A percentile compares a stretch with the other conserved stretches of the same genome.
Evolutionary conservation across 2,113 vertebrate species (phyloP).

Genomic region (Aegypius monachus): DNA sequence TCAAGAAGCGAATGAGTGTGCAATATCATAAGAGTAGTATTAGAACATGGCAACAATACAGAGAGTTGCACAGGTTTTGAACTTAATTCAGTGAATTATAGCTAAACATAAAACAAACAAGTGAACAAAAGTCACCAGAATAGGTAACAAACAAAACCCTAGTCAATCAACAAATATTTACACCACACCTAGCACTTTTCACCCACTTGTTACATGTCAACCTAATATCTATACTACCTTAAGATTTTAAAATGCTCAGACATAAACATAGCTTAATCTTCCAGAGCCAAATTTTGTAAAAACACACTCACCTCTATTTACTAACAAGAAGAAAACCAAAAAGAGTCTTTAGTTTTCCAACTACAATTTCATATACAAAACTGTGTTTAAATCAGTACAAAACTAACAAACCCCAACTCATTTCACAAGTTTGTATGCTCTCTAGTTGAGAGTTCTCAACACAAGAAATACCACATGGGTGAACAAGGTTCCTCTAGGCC

Average conservation of each 20-base stretch:
- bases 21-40: fast-evolving
- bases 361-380: fast-evolving
- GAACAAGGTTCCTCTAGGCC: fast-evolving
- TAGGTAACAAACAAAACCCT: fast-evolving
- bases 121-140: neutral
- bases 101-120: fast-evolving
- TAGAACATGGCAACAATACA: fast-evolving
- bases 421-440: fast-evolving
- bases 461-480: fast-evolving
- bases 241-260: neutral
- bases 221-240: fast-evolving
- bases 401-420: fast-evolving
- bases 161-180: neutral
- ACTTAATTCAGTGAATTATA: neutral
- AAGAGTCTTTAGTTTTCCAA: fast-evolving
- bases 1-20: fast-evolving
- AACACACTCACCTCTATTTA: fast-evolving
- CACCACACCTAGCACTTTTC: neutral
- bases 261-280: fast-evolving
- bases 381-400: fast-evolving
- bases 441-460: fast-evolving
- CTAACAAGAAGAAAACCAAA: fast-evolving
- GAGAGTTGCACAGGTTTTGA: neutral
- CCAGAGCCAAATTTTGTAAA: fast-evolving
- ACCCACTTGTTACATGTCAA: fast-evolving